Conservation (phyloP, 92 coral and sea anemone genomes). For the Parazoanthus darwini region DNA sequence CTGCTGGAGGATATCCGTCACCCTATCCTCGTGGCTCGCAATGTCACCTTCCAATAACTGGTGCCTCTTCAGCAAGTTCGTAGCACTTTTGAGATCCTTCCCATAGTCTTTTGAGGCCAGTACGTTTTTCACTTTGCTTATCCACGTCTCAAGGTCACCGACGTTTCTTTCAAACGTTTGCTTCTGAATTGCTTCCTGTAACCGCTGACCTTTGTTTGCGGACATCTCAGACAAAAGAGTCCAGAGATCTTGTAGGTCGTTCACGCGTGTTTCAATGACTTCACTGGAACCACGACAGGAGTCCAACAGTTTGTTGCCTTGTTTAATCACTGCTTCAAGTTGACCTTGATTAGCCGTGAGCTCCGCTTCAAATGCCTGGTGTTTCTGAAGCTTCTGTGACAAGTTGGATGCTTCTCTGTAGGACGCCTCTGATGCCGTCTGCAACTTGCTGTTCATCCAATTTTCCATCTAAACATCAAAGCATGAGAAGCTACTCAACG, state of each 20-base stretch:
- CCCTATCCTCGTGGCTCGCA: conserved; percentile 79
- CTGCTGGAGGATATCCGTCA: conserved; percentile 72
- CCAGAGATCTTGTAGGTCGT: conserved; percentile 89
- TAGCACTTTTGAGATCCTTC: conserved; percentile 73
- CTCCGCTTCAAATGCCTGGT: conserved; percentile 94
- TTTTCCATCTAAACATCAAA: conserved; percentile 69
- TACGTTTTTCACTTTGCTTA: conserved; percentile 62
- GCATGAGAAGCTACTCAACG: not conserved
- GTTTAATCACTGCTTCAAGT: conserved; percentile 73
- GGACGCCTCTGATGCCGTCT: conserved; percentile 89
- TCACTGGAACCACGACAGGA: conserved; percentile 66
- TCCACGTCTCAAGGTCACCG: conserved; percentile 89
- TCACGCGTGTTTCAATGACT: conserved; percentile 72
- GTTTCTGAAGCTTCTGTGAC: conserved; percentile 85
- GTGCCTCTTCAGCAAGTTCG: conserved; percentile 78
- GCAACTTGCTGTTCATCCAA: conserved; percentile 91
- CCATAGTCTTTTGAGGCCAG: conserved; percentile 84
- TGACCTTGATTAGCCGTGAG: conserved; percentile 81
- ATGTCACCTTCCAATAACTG: conserved; percentile 75
- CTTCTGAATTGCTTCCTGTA: conserved; percentile 89
- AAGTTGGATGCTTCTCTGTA: conserved; percentile 90
- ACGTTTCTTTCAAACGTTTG: conserved; percentile 87
- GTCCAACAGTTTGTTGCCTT: conserved; percentile 52
- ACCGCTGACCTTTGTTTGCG: conserved; percentile 73
- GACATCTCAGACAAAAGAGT: conserved; percentile 75